A percentile compares a stretch with the other conserved stretches of the same genome.
phyloP scores from a whole-genome alignment of 1,140 invertebrate genomes.

The Hesperophylax magnus region DNA sequence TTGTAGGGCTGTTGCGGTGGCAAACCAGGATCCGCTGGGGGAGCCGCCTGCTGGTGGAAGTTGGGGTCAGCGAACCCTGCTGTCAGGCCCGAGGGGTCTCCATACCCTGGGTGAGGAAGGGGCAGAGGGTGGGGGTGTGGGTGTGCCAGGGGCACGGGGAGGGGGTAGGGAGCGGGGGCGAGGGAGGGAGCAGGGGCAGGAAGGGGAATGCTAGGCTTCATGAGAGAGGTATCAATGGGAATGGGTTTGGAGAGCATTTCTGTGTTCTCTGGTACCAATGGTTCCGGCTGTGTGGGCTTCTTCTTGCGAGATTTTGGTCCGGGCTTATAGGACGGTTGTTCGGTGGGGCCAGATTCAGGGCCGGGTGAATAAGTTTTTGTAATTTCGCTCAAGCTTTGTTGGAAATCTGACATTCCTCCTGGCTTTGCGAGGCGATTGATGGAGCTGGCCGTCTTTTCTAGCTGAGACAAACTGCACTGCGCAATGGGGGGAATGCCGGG shows the following conservation, averaged over 20 bases:
- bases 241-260: conserved; percentile 61
- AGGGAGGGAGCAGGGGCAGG: neutral
- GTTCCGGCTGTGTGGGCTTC: conserved; percentile 60
- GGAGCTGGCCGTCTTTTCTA: conserved; percentile 65
- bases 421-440: conserved; percentile 60
- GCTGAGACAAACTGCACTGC: conserved; percentile 65
- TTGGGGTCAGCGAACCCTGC: conserved; percentile 53
- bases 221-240: conserved; percentile 55
- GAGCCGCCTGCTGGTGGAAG: conserved; percentile 35
- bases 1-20: conserved; percentile 52
- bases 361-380: conserved; percentile 67
- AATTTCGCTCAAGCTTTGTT: conserved; percentile 68
- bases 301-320: conserved; percentile 65
- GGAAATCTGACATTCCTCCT: conserved; percentile 66
- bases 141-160: too few species aligned
- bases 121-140: neutral
- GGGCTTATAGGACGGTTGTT: conserved; percentile 59
- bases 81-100: conserved; percentile 24
- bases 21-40: conserved; percentile 27
- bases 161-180: neutral
- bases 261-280: conserved; percentile 57
- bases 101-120: neutral
- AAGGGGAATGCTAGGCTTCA: conserved; percentile 61
- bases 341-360: conserved; percentile 54
- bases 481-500: conserved; percentile 43